A percentile compares a stretch with the other conserved stretches of the same genome.
phyloP scores from a whole-genome alignment of 2,888 invertebrate genomes.

The Creontiades dilutus region DNA sequence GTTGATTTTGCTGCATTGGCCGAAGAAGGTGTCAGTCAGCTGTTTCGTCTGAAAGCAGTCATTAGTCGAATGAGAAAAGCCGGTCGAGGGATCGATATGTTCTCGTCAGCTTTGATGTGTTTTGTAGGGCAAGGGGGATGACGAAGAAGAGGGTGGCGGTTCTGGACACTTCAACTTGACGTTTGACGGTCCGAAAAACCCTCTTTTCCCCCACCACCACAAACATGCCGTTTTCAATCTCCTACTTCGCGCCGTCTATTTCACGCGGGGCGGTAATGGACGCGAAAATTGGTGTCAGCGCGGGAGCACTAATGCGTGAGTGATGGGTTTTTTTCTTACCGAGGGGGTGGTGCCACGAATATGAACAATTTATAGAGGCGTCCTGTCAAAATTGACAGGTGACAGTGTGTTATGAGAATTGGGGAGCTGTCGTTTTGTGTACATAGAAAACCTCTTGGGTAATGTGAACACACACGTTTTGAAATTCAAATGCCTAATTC shows the following conservation, averaged over 20 bases:
- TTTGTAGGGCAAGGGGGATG: not conserved
- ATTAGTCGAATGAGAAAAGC: slow-evolving; percentile 26
- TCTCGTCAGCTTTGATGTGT: slow-evolving; percentile 40
- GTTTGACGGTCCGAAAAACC: slow-evolving; percentile 9
- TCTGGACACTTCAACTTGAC: not conserved
- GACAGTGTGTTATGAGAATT: slow-evolving; percentile 27
- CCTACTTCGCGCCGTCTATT: slow-evolving; percentile 18
- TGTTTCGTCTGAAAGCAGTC: not conserved
- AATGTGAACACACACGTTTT: not conserved
- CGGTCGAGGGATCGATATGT: slow-evolving; percentile 1
- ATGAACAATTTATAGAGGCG: slow-evolving; percentile 21
- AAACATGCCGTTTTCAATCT: slow-evolving; percentile 6
- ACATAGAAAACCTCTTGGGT: slow-evolving; percentile 4
- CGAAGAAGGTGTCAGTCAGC: not conserved
- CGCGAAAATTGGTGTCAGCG: slow-evolving; percentile 15
- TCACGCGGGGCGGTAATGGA: not conserved
- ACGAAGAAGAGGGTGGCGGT: not conserved
- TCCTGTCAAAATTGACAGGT: slow-evolving; percentile 11
- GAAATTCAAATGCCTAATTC: no score
- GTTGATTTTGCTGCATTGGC: not conserved
- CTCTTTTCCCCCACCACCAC: not conserved
- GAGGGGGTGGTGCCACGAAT: not conserved
- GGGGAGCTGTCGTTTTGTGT: not conserved
- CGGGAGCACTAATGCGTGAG: not conserved
- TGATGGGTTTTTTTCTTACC: not conserved